A percentile compares a stretch with the other conserved stretches of the same genome.
Evolutionary conservation across 2,113 vertebrate species (phyloP).

Genomic region (Albula glossodonta): DNA sequence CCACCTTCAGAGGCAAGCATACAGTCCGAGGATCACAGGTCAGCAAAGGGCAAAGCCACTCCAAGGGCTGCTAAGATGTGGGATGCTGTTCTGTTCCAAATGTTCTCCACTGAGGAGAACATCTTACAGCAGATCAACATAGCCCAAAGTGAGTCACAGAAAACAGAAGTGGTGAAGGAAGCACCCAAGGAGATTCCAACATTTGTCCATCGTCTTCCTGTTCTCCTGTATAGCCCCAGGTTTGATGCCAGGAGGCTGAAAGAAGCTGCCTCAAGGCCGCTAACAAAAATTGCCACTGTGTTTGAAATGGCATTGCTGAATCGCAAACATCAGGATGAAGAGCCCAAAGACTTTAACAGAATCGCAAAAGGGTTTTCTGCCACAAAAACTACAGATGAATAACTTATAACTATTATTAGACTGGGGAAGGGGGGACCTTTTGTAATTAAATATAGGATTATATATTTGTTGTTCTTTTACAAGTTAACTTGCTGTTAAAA

Average conservation of each 20-base stretch:
- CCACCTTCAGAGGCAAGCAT: conserved; percentile 27
- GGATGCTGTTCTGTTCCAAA: conserved; percentile 88
- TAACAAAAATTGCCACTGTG: conserved; percentile 65
- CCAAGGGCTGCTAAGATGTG: conserved; percentile 83
- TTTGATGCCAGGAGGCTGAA: conserved; percentile 89
- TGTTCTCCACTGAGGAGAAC: conserved; percentile 75
- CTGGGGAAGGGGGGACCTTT: conserved; percentile 25
- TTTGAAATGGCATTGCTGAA: conserved; percentile 77
- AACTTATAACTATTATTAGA: conserved; percentile 28
- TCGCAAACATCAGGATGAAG: conserved; percentile 69
- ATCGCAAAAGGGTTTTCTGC: conserved; percentile 78
- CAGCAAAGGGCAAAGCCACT: conserved; percentile 46
- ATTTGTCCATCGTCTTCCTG: conserved; percentile 72
- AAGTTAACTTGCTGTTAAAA: neutral
- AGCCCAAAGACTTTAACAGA: conserved; percentile 87
- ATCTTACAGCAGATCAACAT: conserved; percentile 72
- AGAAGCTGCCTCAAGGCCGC: conserved; percentile 78
- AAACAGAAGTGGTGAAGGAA: conserved; percentile 35
- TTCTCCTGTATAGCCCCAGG: conserved; percentile 83
- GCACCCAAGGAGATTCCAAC: conserved; percentile 61
- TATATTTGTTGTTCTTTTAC: neutral
- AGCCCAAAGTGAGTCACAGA: conserved; percentile 58
- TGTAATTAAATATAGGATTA: neutral
- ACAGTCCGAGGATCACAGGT: conserved; percentile 35
- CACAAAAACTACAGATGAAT: conserved; percentile 44